Evolutionary conservation across 2,797 vertebrate genomes (phyloP).

Genomic region (Spea hammondii): DNA sequence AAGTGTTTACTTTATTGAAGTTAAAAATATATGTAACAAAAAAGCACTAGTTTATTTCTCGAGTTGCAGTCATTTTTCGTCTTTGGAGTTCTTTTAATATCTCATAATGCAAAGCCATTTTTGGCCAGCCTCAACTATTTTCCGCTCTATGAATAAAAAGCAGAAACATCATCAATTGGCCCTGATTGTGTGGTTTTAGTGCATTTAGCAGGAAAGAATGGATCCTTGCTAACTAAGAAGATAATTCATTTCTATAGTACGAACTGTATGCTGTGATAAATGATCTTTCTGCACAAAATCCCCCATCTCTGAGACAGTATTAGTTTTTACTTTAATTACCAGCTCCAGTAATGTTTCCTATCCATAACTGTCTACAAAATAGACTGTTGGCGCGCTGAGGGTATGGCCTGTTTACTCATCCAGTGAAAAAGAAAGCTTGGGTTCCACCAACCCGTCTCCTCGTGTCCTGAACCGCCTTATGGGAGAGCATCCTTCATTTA

Average conservation of each 20-base stretch:
- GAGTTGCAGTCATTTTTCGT: not conserved
- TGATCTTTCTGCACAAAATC: constrained; percentile 85
- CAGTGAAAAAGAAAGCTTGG: constrained; percentile 76
- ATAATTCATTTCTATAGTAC: constrained; percentile 84
- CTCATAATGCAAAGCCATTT: not conserved
- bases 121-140: constrained; percentile 46
- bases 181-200: constrained; percentile 51
- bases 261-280: constrained; percentile 84
- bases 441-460: constrained; percentile 75
- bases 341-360: constrained; percentile 93
- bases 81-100: not conserved
- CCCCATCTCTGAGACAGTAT: constrained; percentile 90
- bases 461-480: constrained; percentile 70
- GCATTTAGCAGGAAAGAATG: constrained; percentile 56
- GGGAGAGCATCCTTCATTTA: constrained; percentile 87
- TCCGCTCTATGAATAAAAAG: constrained; percentile 38
- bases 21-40: no score
- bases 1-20: no score
- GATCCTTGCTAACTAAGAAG: constrained; percentile 73
- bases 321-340: constrained; percentile 99
- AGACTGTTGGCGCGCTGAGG: constrained; percentile 89
- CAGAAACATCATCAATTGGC: constrained; percentile 46
- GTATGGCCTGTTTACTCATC: constrained; percentile 94
- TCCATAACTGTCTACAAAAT: constrained; percentile 94
- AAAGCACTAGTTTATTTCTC: no score